Evolutionary conservation across 2,113 vertebrate species (phyloP).

Genomic region (Neolamprologus fasciatus): DNA sequence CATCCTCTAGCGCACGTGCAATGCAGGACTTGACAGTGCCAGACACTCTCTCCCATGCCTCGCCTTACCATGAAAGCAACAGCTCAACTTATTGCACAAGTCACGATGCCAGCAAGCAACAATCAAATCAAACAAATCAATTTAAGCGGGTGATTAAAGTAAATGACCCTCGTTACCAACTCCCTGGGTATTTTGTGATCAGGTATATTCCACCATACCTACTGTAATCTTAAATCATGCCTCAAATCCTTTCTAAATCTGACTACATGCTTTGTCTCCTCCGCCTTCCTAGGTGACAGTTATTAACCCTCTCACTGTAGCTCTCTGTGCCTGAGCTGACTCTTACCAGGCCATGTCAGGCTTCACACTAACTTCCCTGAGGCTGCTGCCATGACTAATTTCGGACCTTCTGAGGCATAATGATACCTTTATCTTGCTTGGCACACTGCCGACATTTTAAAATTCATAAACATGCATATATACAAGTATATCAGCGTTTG

Average conservation of each 20-base stretch:
- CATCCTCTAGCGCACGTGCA: neutral
- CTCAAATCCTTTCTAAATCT: neutral
- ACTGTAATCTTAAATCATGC: neutral
- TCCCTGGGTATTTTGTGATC: neutral
- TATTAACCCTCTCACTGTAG: slow-evolving; percentile 3
- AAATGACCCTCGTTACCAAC: neutral
- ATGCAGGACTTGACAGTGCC: neutral
- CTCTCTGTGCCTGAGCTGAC: neutral
- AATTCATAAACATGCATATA: neutral
- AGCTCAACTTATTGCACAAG: neutral
- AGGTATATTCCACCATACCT: neutral
- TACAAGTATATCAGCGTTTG: neutral
- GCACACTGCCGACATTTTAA: slow-evolving; percentile 5
- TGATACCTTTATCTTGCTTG: slow-evolving; percentile 38
- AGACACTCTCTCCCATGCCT: neutral
- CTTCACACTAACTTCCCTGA: neutral
- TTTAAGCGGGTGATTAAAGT: neutral
- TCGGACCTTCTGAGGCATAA: slow-evolving; percentile 35
- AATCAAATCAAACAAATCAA: neutral
- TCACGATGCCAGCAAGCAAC: neutral
- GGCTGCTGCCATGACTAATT: slow-evolving; percentile 53
- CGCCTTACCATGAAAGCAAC: neutral
- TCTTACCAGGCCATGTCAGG: neutral
- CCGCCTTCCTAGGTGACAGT: neutral
- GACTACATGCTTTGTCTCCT: neutral